A percentile compares a stretch with the other conserved stretches of the same genome.
phyloP scores from a whole-genome alignment of 2,113 vertebrate genomes.

The Spizaetus ornatus region DNA sequence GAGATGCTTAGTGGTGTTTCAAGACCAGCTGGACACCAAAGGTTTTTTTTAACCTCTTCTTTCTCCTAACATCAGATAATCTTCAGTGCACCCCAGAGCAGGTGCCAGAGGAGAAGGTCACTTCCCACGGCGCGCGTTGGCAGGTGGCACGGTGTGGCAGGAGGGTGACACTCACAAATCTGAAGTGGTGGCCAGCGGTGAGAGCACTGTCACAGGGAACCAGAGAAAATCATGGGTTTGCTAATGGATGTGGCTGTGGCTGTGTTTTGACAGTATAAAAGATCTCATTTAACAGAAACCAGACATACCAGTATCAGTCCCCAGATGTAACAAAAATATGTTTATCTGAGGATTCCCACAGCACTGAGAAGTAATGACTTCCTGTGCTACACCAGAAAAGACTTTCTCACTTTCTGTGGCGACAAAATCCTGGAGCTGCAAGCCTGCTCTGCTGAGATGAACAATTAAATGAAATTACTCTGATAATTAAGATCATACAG shows the following conservation, averaged over 20 bases:
- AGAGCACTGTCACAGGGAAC: neutral
- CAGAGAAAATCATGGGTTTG: neutral
- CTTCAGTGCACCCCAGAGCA: neutral
- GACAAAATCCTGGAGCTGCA: neutral
- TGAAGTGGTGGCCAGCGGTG: fast-evolving
- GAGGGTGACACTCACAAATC: neutral
- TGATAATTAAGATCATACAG: neutral
- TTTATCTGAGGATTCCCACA: constrained; percentile 21
- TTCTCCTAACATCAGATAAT: neutral
- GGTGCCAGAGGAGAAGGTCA: neutral
- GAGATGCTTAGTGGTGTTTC: neutral
- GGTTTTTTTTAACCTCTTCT: neutral
- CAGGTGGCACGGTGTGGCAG: fast-evolving
- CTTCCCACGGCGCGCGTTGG: fast-evolving
- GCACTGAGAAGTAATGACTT: neutral
- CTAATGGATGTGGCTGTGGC: neutral
- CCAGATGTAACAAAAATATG: neutral
- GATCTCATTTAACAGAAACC: neutral
- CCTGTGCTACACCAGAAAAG: neutral
- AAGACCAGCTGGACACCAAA: neutral
- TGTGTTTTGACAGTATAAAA: neutral
- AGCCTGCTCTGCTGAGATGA: neutral
- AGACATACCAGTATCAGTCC: neutral
- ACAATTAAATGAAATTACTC: neutral
- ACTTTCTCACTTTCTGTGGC: neutral